phyloP scores from a whole-genome alignment of 2,888 invertebrate genomes.

The Antheraea yamamai region DNA sequence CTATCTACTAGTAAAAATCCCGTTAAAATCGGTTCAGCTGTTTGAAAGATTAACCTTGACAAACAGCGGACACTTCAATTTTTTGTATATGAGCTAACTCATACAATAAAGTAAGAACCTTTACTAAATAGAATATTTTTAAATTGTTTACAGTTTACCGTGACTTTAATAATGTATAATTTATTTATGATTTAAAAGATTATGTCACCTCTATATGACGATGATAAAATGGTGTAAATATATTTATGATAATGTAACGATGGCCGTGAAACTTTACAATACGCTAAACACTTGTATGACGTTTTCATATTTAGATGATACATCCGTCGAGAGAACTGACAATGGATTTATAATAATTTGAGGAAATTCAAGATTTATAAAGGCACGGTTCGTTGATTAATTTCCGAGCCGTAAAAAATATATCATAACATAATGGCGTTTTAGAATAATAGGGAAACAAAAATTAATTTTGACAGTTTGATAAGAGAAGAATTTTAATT shows the following conservation, averaged over 20 bases:
- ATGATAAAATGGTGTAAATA: not conserved
- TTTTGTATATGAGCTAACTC: not conserved
- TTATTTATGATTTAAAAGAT: not conserved
- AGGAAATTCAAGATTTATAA: not conserved
- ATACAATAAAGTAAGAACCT: not conserved
- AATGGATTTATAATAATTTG: not conserved
- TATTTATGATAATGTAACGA: slow-evolving; percentile 4
- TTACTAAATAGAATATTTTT: not conserved
- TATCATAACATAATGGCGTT: too few relatives aligned
- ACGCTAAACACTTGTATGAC: not conserved
- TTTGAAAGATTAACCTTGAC: too few relatives aligned
- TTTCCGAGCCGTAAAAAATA: not conserved
- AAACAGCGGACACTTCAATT: too few relatives aligned
- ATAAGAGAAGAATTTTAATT: too few relatives aligned
- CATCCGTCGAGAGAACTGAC: not conserved
- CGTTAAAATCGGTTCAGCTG: too few relatives aligned
- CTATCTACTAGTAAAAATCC: too few relatives aligned
- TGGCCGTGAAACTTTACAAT: not conserved
- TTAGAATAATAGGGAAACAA: too few relatives aligned
- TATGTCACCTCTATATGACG: not conserved
- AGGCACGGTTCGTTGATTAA: not conserved
- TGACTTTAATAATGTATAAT: not conserved
- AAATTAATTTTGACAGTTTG: too few relatives aligned
- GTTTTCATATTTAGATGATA: not conserved
- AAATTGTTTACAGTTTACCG: not conserved